These are phyloP conservation scores for Notiomystis cincta DNA, from an alignment of 2,113 vertebrate genomes.

Conservation along the genomic window DNA sequence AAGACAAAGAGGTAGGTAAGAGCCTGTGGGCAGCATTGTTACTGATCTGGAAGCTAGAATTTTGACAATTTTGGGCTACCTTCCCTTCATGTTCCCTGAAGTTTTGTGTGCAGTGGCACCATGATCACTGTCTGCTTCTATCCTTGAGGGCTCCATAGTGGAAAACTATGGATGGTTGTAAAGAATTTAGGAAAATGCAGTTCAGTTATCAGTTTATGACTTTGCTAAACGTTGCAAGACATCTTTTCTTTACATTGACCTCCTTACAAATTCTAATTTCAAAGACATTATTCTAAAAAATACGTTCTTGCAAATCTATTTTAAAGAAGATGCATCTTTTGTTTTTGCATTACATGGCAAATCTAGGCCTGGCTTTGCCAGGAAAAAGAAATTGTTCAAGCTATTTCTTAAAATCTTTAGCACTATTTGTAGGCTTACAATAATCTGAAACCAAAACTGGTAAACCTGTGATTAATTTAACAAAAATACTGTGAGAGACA, in stretches of 20 bases:
- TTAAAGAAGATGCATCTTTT: not conserved
- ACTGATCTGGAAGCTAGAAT: not conserved
- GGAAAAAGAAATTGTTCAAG: not conserved
- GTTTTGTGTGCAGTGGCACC: not conserved
- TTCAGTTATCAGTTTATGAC: not conserved
- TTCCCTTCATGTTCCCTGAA: not conserved
- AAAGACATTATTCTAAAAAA: not conserved
- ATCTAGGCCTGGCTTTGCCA: not conserved
- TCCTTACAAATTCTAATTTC: not conserved
- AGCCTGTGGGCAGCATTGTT: not conserved
- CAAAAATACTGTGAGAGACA: not conserved
- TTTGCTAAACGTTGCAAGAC: not conserved
- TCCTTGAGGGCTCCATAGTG: not conserved
- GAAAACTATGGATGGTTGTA: not conserved
- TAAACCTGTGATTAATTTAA: not conserved
- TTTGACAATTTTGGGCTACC: not conserved
- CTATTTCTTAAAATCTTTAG: not conserved
- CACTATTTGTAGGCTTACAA: not conserved
- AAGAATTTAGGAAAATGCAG: not conserved
- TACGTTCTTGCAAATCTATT: accelerated
- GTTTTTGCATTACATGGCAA: not conserved
- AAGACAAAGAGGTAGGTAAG: constrained; percentile 72
- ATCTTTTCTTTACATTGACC: not conserved
- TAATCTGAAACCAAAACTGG: not conserved
- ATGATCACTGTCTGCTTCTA: not conserved